phyloP scores from a whole-genome alignment of 2,113 vertebrate genomes.

The Dunckerocampus dactyliophorus region DNA sequence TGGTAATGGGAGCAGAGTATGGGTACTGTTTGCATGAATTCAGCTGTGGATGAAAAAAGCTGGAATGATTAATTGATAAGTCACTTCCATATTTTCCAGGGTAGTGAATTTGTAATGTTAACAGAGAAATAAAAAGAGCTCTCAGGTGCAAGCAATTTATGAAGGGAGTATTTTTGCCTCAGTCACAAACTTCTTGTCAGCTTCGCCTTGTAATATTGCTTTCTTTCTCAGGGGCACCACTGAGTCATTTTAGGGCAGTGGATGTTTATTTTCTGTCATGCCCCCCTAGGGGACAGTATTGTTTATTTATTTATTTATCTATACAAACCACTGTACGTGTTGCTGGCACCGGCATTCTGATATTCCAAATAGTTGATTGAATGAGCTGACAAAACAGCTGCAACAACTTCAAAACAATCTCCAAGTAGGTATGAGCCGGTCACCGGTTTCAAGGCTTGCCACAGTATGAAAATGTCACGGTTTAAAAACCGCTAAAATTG shows the following conservation, averaged over 20 bases:
- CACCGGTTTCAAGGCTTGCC: no score
- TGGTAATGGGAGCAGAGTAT: constrained; percentile 19
- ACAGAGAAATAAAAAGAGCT: neutral
- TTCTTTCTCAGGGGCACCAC: neutral
- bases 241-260: neutral
- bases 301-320: no score
- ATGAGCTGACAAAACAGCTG: no score
- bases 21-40: neutral
- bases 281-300: no score
- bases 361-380: no score
- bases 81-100: constrained; percentile 1
- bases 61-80: constrained; percentile 1
- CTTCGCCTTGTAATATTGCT: neutral
- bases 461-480: no score
- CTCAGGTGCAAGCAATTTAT: neutral
- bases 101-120: constrained; percentile 1
- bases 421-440: no score
- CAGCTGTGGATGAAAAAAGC: neutral
- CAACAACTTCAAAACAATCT: no score
- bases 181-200: neutral
- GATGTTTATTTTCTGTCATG: no score
- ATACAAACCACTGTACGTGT: no score
- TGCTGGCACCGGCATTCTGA: no score
- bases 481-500: no score
- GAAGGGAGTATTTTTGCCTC: neutral